Conservation (phyloP, 1,140 invertebrate genomes). For the Lethrus apterus region DNA sequence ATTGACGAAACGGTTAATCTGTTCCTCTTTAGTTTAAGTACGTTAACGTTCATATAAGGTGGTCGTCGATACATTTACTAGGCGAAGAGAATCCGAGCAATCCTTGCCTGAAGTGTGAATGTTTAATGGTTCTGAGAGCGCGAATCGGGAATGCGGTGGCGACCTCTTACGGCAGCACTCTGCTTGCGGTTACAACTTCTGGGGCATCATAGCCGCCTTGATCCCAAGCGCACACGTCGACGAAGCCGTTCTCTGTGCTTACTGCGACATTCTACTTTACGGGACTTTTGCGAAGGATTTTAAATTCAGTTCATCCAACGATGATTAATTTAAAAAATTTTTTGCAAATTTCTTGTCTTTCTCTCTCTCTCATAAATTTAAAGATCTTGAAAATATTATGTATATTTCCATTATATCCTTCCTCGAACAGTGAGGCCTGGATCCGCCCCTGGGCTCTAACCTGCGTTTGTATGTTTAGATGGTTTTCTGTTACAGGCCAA, state of each 20-base stretch:
- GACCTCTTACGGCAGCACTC: slow-evolving; percentile 26
- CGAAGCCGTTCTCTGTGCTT: not conserved
- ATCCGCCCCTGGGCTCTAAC: too few relatives aligned
- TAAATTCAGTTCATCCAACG: too few relatives aligned
- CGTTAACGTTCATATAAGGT: not conserved
- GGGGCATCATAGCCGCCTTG: slow-evolving; percentile 22
- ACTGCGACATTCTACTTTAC: too few relatives aligned
- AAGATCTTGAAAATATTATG: not conserved
- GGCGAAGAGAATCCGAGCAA: slow-evolving; percentile 16
- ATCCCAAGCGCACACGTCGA: not conserved
- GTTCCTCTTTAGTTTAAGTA: too few relatives aligned
- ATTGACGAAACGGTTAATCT: too few relatives aligned
- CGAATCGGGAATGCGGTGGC: slow-evolving; percentile 33
- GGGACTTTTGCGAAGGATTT: too few relatives aligned
- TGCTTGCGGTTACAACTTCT: slow-evolving; percentile 34
- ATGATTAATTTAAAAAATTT: not conserved
- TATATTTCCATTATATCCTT: too few relatives aligned
- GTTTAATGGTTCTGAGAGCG: slow-evolving; percentile 38
- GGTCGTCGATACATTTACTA: slow-evolving; percentile 6
- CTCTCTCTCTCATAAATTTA: not conserved
- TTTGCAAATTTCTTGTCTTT: not conserved
- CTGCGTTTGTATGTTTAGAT: too few relatives aligned
- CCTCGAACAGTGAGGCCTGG: too few relatives aligned
- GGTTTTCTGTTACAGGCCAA: too few relatives aligned
- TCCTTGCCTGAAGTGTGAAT: slow-evolving; percentile 38